Evolutionary conservation across 2,888 invertebrate genomes (phyloP).

Genomic region (Ophioninae sp.): DNA sequence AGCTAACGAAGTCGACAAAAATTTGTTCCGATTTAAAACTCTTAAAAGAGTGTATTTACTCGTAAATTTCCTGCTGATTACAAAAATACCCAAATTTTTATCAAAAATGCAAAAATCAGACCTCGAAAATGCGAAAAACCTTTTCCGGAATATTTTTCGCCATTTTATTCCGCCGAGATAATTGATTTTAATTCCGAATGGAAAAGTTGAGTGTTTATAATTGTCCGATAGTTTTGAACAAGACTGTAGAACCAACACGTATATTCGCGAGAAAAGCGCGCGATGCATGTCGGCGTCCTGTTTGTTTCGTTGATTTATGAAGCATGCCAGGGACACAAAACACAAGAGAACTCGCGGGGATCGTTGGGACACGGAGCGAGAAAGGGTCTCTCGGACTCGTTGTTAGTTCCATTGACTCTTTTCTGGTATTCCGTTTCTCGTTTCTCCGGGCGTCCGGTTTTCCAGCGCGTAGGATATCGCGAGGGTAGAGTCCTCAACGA

Average conservation of each 20-base stretch:
- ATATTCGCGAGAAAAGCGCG: slow-evolving; percentile 57
- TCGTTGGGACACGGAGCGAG: slow-evolving; percentile 37
- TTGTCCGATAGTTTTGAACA: no score
- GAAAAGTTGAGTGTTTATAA: no score
- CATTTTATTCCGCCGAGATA: no score
- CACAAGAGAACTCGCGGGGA: slow-evolving; percentile 70
- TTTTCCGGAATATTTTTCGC: no score
- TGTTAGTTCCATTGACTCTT: slow-evolving; percentile 58
- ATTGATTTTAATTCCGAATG: no score
- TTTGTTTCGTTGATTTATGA: slow-evolving; percentile 80
- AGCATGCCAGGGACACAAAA: slow-evolving; percentile 79
- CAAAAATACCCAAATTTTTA: no score
- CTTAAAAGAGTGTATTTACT: no score
- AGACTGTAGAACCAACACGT: not conserved
- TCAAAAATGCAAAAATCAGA: no score
- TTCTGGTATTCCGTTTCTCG: slow-evolving; percentile 59
- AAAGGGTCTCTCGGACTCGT: slow-evolving; percentile 47
- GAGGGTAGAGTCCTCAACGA: slow-evolving; percentile 68
- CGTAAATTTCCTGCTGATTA: no score
- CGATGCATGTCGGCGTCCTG: slow-evolving; percentile 75
- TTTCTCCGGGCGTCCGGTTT: slow-evolving; percentile 64
- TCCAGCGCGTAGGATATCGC: slow-evolving; percentile 45
- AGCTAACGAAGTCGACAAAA: no score
- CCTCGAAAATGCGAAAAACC: no score
- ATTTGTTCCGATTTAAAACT: no score